Percentiles rank a stretch among this genome's conserved stretches.
phyloP scores from a whole-genome alignment of 2,888 invertebrate species.

The Tridacna crocea region DNA sequence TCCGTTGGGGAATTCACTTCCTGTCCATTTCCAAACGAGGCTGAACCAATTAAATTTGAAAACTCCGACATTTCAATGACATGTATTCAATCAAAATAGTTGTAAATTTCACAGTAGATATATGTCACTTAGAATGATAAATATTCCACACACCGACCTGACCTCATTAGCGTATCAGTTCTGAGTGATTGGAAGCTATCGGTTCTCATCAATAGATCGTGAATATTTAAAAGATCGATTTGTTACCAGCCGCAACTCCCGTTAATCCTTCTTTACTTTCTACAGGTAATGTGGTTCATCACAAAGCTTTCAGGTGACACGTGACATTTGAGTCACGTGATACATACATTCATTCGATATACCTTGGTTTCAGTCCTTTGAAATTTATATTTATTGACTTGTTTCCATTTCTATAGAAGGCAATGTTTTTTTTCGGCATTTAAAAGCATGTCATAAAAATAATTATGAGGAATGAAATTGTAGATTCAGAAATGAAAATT shows the following conservation, averaged over 20 bases:
- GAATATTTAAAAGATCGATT: conserved; percentile 6
- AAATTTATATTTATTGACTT: no score
- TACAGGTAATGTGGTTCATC: background rate
- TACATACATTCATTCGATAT: background rate
- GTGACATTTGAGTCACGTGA: background rate
- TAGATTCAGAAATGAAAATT: no score
- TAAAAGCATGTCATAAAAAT: background rate
- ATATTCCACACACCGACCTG: background rate
- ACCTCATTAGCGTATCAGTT: conserved; percentile 6
- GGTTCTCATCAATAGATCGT: conserved; percentile 18
- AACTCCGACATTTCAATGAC: conserved; percentile 53
- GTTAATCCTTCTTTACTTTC: conserved; percentile 12
- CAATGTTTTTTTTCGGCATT: no score
- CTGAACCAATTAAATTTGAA: conserved; percentile 53
- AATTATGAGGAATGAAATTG: background rate
- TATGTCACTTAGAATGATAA: background rate
- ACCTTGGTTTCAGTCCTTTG: no score
- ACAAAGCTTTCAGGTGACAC: background rate
- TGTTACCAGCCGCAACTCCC: conserved; percentile 16
- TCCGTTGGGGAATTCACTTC: conserved; percentile 41
- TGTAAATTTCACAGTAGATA: background rate
- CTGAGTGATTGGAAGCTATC: conserved; percentile 16
- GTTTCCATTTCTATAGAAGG: no score
- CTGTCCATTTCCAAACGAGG: conserved; percentile 49
- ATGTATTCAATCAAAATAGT: background rate